Base-by-base conservation (phyloP, 1,140 invertebrate genomes). In the Drosophila melanica region DNA sequence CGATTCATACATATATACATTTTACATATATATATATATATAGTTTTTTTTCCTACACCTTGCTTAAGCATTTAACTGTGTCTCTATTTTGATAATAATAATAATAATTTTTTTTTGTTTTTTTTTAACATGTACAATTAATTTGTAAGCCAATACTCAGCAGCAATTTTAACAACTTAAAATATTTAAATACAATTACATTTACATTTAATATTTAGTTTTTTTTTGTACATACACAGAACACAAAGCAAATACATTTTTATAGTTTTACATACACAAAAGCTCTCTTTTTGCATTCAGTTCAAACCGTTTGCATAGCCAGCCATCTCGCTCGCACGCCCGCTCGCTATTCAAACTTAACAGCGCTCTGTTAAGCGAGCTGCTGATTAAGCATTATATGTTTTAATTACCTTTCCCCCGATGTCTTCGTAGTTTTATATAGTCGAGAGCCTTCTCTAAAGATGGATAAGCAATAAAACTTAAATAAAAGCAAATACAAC, bases 71-170 rank as follows among this genome's bases (percentile, higher is more conserved):
- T 35, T 35, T 35, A 35, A 35, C 9, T 35, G 33, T 10, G 8
- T 51, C 27, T n/a, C 18, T 35, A 35, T 9, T 48, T 18, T 14
- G 16, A 14, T 59, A 11, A 14, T 16, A 51, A 35, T 12, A 42
- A 11, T 51, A 20, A 27, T 3, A 1, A 20, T 58, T 27, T 33
- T 44, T 68, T 51, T 20, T 16, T 41, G 30, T 66, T 66, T 48
- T 58, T 57, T 55, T 47, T 18, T 11, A 18, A 33, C 23, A 30
- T 57, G 53, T 58, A 66, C 44, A 65, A 66, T 39, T 67, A 59
- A 18, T 27, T 72, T 59, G 9, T 72, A 67, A 72, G 63, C n/a
- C 20, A 57, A 66, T 66, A 72, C 69, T 72, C 69, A 72, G 67
- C 44, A 47, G 18, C 18, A 47, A 47, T 23, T 47, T 47, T 8